Conservation (phyloP, 1,140 invertebrate species). For the Tribolium madens region DNA sequence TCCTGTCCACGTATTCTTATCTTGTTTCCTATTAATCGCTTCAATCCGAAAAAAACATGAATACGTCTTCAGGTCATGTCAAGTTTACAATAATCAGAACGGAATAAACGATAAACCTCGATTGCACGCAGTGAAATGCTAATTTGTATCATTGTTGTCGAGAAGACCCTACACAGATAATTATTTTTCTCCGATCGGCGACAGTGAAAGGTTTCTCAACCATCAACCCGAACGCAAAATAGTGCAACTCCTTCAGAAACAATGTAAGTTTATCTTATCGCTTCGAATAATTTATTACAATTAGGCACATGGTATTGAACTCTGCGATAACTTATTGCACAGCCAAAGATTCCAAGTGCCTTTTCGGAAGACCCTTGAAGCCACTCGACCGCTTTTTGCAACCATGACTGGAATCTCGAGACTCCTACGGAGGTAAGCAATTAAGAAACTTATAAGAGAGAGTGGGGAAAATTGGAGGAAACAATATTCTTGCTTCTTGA, state of each 20-base stretch:
- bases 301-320: slow-evolving; percentile 9
- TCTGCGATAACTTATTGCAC: slow-evolving; percentile 12
- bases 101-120: slow-evolving; percentile 21
- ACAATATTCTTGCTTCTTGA: background rate
- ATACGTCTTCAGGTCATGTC: slow-evolving; percentile 32
- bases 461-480: background rate
- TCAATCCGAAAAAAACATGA: slow-evolving; percentile 1
- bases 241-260: slow-evolving; percentile 19
- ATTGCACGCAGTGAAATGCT: slow-evolving; percentile 39
- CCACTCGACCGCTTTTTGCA: background rate
- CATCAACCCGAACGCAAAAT: background rate
- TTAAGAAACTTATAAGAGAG: background rate
- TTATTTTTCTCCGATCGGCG: slow-evolving; percentile 35
- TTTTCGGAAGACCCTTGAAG: background rate
- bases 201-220: slow-evolving; percentile 29
- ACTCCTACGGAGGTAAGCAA: slow-evolving; percentile 9
- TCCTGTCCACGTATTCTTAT: background rate
- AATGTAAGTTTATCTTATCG: slow-evolving; percentile 30
- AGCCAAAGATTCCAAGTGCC: background rate
- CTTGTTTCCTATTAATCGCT: background rate
- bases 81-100: slow-evolving; percentile 15
- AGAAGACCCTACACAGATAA: slow-evolving; percentile 40
- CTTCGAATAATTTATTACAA: background rate
- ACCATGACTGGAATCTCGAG: slow-evolving; percentile 3
- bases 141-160: slow-evolving; percentile 40